phyloP scores from a whole-genome alignment of 2,797 vertebrate genomes.

The Chanos chanos region DNA sequence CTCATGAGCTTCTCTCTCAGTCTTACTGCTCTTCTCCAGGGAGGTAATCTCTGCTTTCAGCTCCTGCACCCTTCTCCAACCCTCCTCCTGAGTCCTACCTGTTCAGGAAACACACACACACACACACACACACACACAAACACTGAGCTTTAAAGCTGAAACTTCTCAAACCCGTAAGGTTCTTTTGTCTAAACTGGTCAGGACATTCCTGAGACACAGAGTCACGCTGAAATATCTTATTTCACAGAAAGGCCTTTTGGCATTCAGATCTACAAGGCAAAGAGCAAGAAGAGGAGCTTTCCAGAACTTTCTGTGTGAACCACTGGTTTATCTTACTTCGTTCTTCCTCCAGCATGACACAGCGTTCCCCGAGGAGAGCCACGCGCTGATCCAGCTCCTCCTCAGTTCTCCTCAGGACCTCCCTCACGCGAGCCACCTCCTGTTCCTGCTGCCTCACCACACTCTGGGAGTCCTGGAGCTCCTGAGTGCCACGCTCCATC shows the following conservation, averaged over 20 bases:
- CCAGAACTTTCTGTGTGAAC: neutral
- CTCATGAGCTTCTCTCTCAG: slow-evolving; percentile 60
- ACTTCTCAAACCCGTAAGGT: too few species aligned
- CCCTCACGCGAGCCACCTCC: slow-evolving; percentile 71
- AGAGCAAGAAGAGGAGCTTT: too few species aligned
- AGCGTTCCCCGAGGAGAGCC: slow-evolving; percentile 75
- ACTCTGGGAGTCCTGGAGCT: slow-evolving; percentile 66
- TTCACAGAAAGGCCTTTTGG: too few species aligned
- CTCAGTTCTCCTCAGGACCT: slow-evolving; percentile 73
- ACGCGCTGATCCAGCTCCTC: slow-evolving; percentile 72
- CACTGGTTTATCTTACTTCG: slow-evolving; percentile 66
- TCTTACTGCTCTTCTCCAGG: slow-evolving; percentile 65
- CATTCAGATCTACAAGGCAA: too few species aligned
- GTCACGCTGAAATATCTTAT: too few species aligned
- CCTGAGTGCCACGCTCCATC: slow-evolving; percentile 62
- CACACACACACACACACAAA: neutral
- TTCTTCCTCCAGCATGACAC: slow-evolving; percentile 76
- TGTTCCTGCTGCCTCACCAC: slow-evolving; percentile 74
- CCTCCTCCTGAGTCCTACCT: slow-evolving; percentile 73
- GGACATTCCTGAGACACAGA: too few species aligned
- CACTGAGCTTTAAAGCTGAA: neutral
- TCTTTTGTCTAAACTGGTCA: too few species aligned
- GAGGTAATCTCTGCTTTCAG: slow-evolving; percentile 70
- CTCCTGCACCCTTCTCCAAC: slow-evolving; percentile 61
- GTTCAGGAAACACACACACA: neutral